A percentile compares a stretch with the other conserved stretches of the same genome.
phyloP scores from a whole-genome alignment of 1,140 invertebrate species.

The Drosophila kepulauana region DNA sequence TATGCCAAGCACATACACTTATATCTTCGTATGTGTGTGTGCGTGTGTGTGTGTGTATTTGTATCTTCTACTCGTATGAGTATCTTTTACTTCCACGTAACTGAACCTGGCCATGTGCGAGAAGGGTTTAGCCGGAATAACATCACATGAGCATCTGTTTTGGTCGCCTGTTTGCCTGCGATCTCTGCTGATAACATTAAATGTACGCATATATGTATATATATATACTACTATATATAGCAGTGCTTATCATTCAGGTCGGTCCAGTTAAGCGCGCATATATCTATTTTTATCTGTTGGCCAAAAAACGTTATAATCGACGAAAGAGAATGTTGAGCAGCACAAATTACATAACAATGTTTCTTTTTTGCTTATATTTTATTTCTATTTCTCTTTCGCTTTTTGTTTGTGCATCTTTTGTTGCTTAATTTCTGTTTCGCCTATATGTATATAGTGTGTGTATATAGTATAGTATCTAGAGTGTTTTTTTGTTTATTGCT shows the following conservation, averaged over 20 bases:
- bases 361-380: slow-evolving; percentile 63
- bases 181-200: slow-evolving; percentile 29
- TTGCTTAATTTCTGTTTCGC: slow-evolving; percentile 35
- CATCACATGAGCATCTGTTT: slow-evolving; percentile 37
- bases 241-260: neutral
- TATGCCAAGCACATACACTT: slow-evolving; percentile 44
- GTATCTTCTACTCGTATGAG: slow-evolving; percentile 1
- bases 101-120: slow-evolving; percentile 71
- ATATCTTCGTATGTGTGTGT: neutral
- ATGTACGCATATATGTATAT: neutral
- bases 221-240: neutral
- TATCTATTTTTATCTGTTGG: slow-evolving; percentile 13
- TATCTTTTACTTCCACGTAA: slow-evolving; percentile 77
- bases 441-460: slow-evolving; percentile 31
- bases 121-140: slow-evolving; percentile 32
- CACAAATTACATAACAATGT: slow-evolving; percentile 66
- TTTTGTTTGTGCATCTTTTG: slow-evolving; percentile 32
- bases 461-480: slow-evolving; percentile 3
- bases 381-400: slow-evolving; percentile 16
- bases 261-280: slow-evolving; percentile 1
- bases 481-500: slow-evolving; percentile 45
- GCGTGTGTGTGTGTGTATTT: slow-evolving; percentile 1
- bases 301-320: slow-evolving; percentile 10
- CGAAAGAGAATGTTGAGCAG: neutral
- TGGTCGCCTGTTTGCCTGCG: neutral